Base-by-base conservation (phyloP, 1,140 invertebrate species). In the Nasonia longicornis region DNA sequence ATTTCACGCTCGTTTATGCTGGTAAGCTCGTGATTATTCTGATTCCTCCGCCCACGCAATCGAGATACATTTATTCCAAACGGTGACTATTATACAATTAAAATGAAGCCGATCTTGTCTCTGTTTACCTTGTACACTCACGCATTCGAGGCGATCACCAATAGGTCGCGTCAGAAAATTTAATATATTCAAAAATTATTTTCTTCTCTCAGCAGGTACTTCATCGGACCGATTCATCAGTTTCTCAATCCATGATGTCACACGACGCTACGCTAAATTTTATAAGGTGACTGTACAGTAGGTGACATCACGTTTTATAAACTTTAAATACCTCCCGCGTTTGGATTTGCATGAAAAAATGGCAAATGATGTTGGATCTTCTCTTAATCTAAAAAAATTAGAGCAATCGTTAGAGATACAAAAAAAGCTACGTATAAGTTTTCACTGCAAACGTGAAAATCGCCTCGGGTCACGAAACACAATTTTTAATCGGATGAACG, bases 161-260 rank as follows among this genome's bases (percentile, higher is more conserved):
- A 67, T 26, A 20, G 0, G 26, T 69, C 14, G 14, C 22, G 76
- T n/a, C 63, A 22, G 64, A 48, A 77, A 67, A 75, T 67, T 67
- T 12, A 67, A 67, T 67, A 29, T 29, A 67, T 67, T 67, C 63
- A 22, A 66, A 66, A 66, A 66, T 66, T 67, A 2, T 67, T 29
- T 67, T 67, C 26, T 67, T 12, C 64, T 67, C 7, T 31, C 4
- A 31, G 11, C 26, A 69, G n/a, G 11, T 69, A 11, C 26, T 69
- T 69, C 31, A 1, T 69, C 16, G 12, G 26, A 31, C 12, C 8
- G 69, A 71, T 6, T 42, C 70, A 71, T 42, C 3, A 12, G 10
- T 71, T 71, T 70, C 35, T 8, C 35, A 70, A 70, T 70, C 7
- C 4, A 3, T 70, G 67, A 70, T 70, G 67, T 70, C 67, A 70